Percentiles rank a stretch among this genome's conserved stretches.
phyloP scores from a whole-genome alignment of 2,797 vertebrate species.

The Enteromius thamalakanensis region DNA sequence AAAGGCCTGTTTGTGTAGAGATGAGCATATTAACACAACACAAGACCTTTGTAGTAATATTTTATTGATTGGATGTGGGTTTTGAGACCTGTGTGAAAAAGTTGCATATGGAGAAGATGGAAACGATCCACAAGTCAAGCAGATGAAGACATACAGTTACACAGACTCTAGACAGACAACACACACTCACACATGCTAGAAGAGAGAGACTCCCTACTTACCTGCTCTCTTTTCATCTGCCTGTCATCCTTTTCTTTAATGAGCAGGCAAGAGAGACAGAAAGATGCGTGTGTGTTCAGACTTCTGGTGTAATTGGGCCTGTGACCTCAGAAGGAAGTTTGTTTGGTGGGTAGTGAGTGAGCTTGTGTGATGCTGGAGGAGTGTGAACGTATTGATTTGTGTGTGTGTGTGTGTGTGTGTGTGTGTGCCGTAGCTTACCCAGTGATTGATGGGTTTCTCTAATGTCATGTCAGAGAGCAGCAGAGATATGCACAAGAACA shows the following conservation, averaged over 20 bases:
- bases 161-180: slow-evolving; percentile 1
- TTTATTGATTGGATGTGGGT: slow-evolving; percentile 3
- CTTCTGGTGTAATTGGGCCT: slow-evolving; percentile 64
- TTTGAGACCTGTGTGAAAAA: not conserved
- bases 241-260: slow-evolving; percentile 71
- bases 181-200: slow-evolving; percentile 11
- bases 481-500: slow-evolving; percentile 10
- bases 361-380: slow-evolving; percentile 31
- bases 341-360: slow-evolving; percentile 1
- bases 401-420: slow-evolving; percentile 42
- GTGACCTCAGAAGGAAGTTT: slow-evolving; percentile 48
- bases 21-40: slow-evolving; percentile 3
- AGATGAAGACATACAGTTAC: slow-evolving; percentile 29
- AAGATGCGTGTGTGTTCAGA: slow-evolving; percentile 55
- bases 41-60: slow-evolving; percentile 18
- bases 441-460: slow-evolving; percentile 45
- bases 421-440: slow-evolving; percentile 19
- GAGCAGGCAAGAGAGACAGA: slow-evolving; percentile 63
- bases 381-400: slow-evolving; percentile 44
- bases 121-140: slow-evolving; percentile 20
- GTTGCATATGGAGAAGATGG: not conserved
- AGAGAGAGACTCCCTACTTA: slow-evolving; percentile 66
- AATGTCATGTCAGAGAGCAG: slow-evolving; percentile 21
- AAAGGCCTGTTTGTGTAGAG: not conserved
- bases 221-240: slow-evolving; percentile 66